Conservation (phyloP, 1,140 invertebrate genomes). For the Cydia amplana region DNA sequence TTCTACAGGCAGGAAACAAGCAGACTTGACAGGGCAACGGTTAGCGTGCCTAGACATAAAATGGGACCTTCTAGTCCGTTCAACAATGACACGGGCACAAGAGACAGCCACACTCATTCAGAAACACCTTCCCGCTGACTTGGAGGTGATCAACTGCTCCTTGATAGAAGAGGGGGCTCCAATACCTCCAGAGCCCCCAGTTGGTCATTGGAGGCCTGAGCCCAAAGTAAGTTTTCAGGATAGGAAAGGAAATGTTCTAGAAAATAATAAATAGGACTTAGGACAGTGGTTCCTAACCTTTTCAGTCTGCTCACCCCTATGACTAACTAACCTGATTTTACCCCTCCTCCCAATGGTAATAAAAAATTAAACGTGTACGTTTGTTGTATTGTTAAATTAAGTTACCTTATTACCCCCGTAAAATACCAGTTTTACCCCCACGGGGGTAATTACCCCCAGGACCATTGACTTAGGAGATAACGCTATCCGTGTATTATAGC, state of each 20-base stretch:
- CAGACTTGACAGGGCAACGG: constrained; percentile 88
- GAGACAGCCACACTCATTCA: constrained; percentile 94
- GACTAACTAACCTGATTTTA: no score
- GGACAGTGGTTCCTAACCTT: no score
- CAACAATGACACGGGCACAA: constrained; percentile 95
- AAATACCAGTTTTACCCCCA: no score
- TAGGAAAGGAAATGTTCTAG: background rate
- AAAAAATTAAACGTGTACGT: no score
- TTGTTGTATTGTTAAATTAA: no score
- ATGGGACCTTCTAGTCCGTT: constrained; percentile 89
- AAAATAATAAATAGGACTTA: no score
- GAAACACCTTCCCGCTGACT: constrained; percentile 81
- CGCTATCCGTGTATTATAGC: no score
- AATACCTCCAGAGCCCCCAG: constrained; percentile 95
- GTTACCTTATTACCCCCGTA: no score
- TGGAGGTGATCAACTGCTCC: constrained; percentile 82
- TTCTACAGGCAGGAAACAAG: constrained; percentile 88
- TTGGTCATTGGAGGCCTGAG: constrained; percentile 91
- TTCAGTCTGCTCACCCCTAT: no score
- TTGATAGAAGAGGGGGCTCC: constrained; percentile 97
- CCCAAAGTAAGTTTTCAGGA: constrained; percentile 60
- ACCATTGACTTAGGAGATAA: no score
- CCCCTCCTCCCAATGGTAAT: no score
- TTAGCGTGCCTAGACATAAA: constrained; percentile 87
- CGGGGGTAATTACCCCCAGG: no score